Percentiles rank a stretch among this genome's conserved stretches.
These are phyloP conservation scores for Haliaeetus vocifer DNA, from an alignment of 2,797 vertebrate species.

Conservation along the genomic window DNA sequence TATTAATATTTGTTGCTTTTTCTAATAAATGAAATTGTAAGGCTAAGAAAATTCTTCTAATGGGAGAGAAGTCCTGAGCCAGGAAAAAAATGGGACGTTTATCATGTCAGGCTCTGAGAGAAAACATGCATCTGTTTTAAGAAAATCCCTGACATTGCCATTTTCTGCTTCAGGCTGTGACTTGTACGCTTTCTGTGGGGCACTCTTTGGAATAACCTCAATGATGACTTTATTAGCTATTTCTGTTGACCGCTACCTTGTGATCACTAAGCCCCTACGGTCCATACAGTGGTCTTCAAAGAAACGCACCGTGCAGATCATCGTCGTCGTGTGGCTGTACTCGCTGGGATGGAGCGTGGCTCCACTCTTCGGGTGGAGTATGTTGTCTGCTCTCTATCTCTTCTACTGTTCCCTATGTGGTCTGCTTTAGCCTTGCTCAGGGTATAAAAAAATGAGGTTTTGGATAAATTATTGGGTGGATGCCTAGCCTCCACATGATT, in stretches of 20 bases:
- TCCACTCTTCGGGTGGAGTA: constrained; percentile 73
- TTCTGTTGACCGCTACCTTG: constrained; percentile 70
- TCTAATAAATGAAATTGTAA: background rate
- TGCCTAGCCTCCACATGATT: background rate
- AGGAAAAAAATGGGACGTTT: background rate
- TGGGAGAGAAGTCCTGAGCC: background rate
- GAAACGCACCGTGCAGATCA: constrained; percentile 41
- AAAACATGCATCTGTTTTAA: background rate
- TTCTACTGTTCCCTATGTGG: accelerated
- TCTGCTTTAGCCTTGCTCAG: background rate
- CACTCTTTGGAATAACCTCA: constrained; percentile 72
- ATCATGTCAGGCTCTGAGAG: background rate
- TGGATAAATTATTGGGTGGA: background rate
- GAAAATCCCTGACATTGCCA: background rate
- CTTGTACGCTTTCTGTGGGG: constrained; percentile 71
- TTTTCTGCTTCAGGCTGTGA: constrained; percentile 66
- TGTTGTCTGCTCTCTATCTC: background rate
- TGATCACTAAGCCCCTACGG: constrained; percentile 70
- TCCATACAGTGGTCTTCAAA: constrained; percentile 70
- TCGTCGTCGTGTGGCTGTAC: constrained; percentile 64
- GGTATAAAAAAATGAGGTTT: background rate
- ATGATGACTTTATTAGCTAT: constrained; percentile 75
- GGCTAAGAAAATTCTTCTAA: background rate
- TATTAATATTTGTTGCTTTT: background rate
- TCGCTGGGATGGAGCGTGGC: constrained; percentile 68